Percentiles rank a stretch among this genome's conserved stretches.
These are phyloP conservation scores for Borostomias antarcticus DNA, from an alignment of 2,797 vertebrate species.

Conservation along the genomic window DNA sequence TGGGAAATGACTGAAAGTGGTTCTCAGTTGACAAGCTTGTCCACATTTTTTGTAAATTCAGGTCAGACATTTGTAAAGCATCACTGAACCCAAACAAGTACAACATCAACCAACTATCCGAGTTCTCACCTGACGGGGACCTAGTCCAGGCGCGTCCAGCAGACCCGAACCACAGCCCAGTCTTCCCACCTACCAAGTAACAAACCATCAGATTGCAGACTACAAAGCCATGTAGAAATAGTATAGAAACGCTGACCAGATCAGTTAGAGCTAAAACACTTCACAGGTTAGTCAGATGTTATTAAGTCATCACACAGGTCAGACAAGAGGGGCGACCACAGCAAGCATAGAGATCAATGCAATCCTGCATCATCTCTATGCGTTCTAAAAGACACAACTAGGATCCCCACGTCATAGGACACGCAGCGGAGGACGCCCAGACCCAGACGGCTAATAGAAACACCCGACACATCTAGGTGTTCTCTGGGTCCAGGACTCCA, in stretches of 20 bases:
- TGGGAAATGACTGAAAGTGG: background rate
- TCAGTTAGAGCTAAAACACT: conserved; percentile 84
- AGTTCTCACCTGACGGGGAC: background rate
- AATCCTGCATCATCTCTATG: too few relatives aligned
- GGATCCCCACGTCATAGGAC: too few relatives aligned
- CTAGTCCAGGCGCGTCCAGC: background rate
- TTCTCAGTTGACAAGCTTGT: conserved; percentile 62
- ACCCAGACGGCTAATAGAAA: too few relatives aligned
- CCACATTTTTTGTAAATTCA: conserved; percentile 71
- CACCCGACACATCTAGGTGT: too few relatives aligned
- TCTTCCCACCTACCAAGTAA: background rate
- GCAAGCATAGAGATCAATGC: background rate
- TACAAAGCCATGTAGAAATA: background rate
- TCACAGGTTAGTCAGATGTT: conserved; percentile 69
- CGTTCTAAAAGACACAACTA: too few relatives aligned
- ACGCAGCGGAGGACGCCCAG: too few relatives aligned
- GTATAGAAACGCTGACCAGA: conserved; percentile 40
- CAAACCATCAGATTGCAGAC: background rate
- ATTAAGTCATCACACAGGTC: conserved; percentile 68
- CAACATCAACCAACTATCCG: background rate
- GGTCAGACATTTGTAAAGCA: conserved; percentile 82
- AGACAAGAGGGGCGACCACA: conserved; percentile 13
- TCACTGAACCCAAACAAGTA: conserved; percentile 62
- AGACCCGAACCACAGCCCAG: background rate
- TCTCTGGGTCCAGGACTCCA: too few relatives aligned